Conservation (phyloP, 2,888 invertebrate genomes). For the Erebia aethiops region DNA sequence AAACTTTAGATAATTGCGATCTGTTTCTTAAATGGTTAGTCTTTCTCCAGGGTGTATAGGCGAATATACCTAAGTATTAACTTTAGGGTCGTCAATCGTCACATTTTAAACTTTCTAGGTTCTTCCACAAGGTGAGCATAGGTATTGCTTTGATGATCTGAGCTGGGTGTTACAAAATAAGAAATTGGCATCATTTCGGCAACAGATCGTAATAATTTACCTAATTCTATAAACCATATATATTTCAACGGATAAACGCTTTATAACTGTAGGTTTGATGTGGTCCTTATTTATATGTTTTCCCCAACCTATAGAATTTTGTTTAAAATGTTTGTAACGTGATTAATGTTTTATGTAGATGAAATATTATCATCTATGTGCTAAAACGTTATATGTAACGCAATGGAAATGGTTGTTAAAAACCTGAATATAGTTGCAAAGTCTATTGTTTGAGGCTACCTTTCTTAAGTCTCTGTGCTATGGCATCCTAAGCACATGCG, state of each 20-base stretch:
- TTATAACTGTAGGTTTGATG: slow-evolving; percentile 68
- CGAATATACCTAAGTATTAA: slow-evolving; percentile 21
- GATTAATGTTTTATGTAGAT: slow-evolving; percentile 69
- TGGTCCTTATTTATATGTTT: slow-evolving; percentile 65
- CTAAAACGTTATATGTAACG: slow-evolving; percentile 83
- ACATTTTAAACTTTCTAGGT: slow-evolving; percentile 32
- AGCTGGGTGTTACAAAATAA: slow-evolving; percentile 76
- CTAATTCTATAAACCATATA: slow-evolving; percentile 57
- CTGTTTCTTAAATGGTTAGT: slow-evolving; percentile 81
- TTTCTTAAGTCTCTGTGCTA: slow-evolving; percentile 65
- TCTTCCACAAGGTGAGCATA: slow-evolving; percentile 49
- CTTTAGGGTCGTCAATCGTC: slow-evolving; percentile 25
- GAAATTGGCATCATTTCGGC: slow-evolving; percentile 82
- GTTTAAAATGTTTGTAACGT: slow-evolving; percentile 63
- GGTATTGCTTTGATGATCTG: slow-evolving; percentile 70
- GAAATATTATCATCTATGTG: slow-evolving; percentile 70
- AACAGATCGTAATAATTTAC: slow-evolving; percentile 79
- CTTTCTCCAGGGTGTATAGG: slow-evolving; percentile 48
- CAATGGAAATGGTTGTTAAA: slow-evolving; percentile 73
- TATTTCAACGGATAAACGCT: slow-evolving; percentile 66
- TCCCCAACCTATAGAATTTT: slow-evolving; percentile 64
- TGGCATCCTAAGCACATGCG: slow-evolving; percentile 68
- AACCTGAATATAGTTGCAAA: slow-evolving; percentile 77
- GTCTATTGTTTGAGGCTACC: slow-evolving; percentile 63
- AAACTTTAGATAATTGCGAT: slow-evolving; percentile 73